Conservation (phyloP, 2,113 vertebrate species). For the cat (Felis catus) region F.catus_Fca126_mat1.0 CM031413.1:47625501-47626000, state of each 20-base stretch:
- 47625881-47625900: too few species aligned
- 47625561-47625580: background rate
- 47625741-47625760: conserved; percentile 18
- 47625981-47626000: background rate
- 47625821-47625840: background rate
- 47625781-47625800: background rate
- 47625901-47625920: background rate
- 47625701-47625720: background rate
- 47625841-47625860: background rate
- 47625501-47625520: background rate
- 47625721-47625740: conserved; percentile 1
- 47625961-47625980: background rate
- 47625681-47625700: conserved; percentile 25
- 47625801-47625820: background rate
- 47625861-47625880: background rate
- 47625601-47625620: background rate
- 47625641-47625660: conserved; percentile 2
- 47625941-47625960: background rate
- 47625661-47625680: background rate
- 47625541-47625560: conserved; percentile 33
- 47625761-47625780: background rate
- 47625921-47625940: background rate
- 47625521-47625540: background rate
- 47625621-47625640: background rate
- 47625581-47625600: background rate